phyloP scores from a whole-genome alignment of 1,140 invertebrate genomes.

The Calliphora vicina region DNA sequence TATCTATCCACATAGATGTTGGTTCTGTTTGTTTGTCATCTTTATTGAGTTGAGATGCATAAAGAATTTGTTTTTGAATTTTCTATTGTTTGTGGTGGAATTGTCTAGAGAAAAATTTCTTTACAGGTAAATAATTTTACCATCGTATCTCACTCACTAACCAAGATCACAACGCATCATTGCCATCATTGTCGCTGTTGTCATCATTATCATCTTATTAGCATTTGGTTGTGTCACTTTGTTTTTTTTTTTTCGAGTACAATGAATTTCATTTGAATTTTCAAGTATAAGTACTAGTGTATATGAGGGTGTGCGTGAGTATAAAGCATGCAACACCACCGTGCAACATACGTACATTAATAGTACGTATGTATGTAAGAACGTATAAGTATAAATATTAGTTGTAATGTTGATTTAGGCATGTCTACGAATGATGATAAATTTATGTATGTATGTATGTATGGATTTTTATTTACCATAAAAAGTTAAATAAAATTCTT shows the following conservation, averaged over 20 bases:
- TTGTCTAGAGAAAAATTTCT: not conserved
- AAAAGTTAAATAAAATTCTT: not conserved
- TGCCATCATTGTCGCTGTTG: not conserved
- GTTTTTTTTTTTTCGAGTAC: not conserved
- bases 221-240: constrained; percentile 28
- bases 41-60: not conserved
- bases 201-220: constrained; percentile 9
- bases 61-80: not conserved
- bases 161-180: not conserved
- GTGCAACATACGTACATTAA: too few relatives aligned
- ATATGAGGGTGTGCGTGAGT: not conserved
- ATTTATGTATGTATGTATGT: too few relatives aligned
- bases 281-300: not conserved
- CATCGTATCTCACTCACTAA: not conserved
- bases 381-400: not conserved
- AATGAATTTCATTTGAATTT: constrained; percentile 12
- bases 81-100: not conserved
- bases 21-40: not conserved
- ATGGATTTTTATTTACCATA: not conserved
- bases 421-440: not conserved
- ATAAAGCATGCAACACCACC: not conserved
- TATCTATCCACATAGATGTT: too few relatives aligned
- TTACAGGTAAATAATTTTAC: not conserved
- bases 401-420: constrained; percentile 1
- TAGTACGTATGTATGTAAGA: not conserved